Base-by-base conservation (phyloP, 2,113 vertebrate species). In the Rafetus swinhoei region DNA sequence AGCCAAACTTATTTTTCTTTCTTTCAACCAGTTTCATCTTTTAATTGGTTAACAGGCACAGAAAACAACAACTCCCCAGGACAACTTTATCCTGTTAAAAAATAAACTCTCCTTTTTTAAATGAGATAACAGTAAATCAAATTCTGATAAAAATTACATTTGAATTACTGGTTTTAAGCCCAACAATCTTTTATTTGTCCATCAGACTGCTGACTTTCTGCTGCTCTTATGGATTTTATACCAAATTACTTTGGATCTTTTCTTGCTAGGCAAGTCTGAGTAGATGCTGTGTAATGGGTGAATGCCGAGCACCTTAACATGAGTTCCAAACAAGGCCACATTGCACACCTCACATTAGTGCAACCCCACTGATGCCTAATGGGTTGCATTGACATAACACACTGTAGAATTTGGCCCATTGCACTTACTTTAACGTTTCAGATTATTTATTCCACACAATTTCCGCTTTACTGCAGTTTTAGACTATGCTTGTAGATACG, bases 371-470 rank as follows among this genome's bases (percentile, higher is more conserved):
- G 0, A 8, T 35, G 21, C 59, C 77, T 15, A 83, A 39, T 5
- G 24, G 59, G 12, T 59, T 69, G 56, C 89, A 7, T 45, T 55
- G 52, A 21, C 22, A 52, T 52, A 89, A 39, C 10, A 83, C 22
- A 59, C 18, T 39, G 22, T n/a, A 39, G 35, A 76, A 45, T 39
- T 60, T 60, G 57, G 25, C 4, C 81, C 60, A 86, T 35, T 53
- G 14, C 24, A 7, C 25, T 24, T 89, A 87, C 57, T 62, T 14
- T 79, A 65, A 62, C 19, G 9, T 55, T 21, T 76, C 18, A 76
- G 54, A 22, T 79, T 6, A 88, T 50, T 79, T 6, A 88, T 50
- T 35, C 0, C 0, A 62, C 11, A 52, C 0, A 0, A 82, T 24
- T 74, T 89, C 21, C 9, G 82, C 4, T 79, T 79, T 65, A 86